Base-by-base conservation (phyloP, 2,113 vertebrate species). In the Vireo altiloquus region DNA sequence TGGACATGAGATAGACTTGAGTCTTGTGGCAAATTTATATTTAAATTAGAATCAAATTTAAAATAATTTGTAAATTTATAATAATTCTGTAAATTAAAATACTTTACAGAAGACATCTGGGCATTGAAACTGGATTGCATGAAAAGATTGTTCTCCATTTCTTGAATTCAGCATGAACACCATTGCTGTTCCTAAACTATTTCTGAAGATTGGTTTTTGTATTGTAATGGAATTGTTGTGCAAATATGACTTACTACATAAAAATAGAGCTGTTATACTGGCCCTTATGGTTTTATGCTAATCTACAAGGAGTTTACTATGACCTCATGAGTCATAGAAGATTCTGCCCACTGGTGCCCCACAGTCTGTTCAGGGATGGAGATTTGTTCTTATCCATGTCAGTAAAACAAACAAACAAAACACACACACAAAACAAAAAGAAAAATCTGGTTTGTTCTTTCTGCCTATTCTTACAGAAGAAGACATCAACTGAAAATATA, bases 31-130 rank as follows among this genome's bases (percentile, higher is more conserved):
- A 46, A 98, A 95, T 92, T 97, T 94, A 95, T 95, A 91, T 94
- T 97, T 97, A 96, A 96, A 96, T 94, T 75, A 97, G 66, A 97
- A 96, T 95, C 80, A 97, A 96, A 97, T 92, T 86, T 97, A 95
- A 97, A 97, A 96, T 97, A 37, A 84, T 94, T 97, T n/a, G n/a
- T n/a, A 97, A 96, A 97, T 92, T 86, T 97, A 95, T 97, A 97
- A 96, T 97, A 37, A 84, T 94, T 97, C n/a, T n/a, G n/a, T n/a
- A n/a, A n/a, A n/a, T 86, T 97, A 95, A 97, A 97, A 96, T 97
- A 37, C 83, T 94, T 97, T 97, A 88, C 5, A 72, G 89, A 85
- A 92, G 87, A 90, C 66, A 95, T 92, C 86, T 96, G 79, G 90
- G 79, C 82, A 85, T 64, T 75, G 68, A 87, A 95, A 86, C 47